Conservation (phyloP, 2,113 vertebrate genomes). For the Sphyrna mokarran region DNA sequence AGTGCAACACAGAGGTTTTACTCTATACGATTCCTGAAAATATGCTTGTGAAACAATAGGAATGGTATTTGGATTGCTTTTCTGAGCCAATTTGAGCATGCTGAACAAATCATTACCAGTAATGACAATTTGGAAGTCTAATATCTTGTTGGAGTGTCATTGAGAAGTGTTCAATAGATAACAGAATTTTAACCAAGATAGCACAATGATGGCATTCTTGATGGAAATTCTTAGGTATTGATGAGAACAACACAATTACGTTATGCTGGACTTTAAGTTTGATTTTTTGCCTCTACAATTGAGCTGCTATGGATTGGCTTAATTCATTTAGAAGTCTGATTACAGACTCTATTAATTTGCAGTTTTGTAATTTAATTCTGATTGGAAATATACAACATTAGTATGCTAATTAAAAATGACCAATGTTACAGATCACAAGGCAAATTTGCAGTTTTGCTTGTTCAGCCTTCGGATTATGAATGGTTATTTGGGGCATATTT, state of each 20-base stretch:
- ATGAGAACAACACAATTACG: not conserved
- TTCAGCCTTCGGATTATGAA: not conserved
- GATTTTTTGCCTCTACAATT: not conserved
- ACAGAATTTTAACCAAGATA: not conserved
- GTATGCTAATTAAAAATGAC: not conserved
- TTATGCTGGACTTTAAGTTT: not conserved
- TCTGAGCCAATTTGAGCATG: too few species aligned
- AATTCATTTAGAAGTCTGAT: not conserved
- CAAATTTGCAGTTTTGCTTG: not conserved
- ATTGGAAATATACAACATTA: not conserved
- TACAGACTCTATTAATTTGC: too few species aligned
- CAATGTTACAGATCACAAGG: not conserved
- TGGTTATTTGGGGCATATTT: not conserved
- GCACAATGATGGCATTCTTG: not conserved
- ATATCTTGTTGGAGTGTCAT: not conserved
- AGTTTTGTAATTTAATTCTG: not conserved
- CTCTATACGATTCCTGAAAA: too few species aligned
- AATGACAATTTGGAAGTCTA: not conserved
- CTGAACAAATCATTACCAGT: too few species aligned
- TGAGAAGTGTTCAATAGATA: not conserved
- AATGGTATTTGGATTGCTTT: too few species aligned
- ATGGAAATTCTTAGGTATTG: not conserved
- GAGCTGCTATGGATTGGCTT: not conserved
- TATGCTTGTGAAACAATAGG: too few species aligned
- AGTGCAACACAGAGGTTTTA: too few species aligned